Conservation (phyloP, 1,140 invertebrate genomes). For the Brachionus rubens region DNA sequence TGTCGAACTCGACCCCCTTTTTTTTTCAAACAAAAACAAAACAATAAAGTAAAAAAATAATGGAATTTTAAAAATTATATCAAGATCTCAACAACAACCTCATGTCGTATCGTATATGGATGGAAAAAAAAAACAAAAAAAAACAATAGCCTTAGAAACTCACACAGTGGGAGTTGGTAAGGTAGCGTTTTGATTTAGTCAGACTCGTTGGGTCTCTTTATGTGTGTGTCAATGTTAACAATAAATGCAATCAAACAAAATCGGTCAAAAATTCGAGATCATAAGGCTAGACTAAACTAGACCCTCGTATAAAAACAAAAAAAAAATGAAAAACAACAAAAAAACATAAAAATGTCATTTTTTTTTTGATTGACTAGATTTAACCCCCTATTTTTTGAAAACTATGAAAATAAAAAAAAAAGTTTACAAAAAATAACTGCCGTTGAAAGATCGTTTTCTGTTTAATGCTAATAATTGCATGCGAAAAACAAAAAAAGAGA, state of each 20-base stretch:
- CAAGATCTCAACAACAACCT: not conserved
- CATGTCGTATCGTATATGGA: not conserved
- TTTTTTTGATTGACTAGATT: slow-evolving; percentile 36
- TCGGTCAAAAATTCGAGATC: slow-evolving; percentile 19
- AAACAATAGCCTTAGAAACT: not conserved
- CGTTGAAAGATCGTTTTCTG: slow-evolving; percentile 9
- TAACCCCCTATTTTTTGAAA: slow-evolving; percentile 8
- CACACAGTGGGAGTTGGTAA: too few species aligned
- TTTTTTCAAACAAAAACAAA: too few species aligned
- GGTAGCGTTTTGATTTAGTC: too few species aligned
- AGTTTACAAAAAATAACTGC: too few species aligned
- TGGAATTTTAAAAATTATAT: slow-evolving; percentile 13
- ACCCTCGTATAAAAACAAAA: too few species aligned
- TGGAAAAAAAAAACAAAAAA: slow-evolving; percentile 23
- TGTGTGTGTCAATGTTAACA: too few species aligned
- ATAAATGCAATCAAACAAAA: slow-evolving; percentile 12
- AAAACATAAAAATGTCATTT: slow-evolving; percentile 36
- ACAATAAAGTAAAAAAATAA: too few species aligned
- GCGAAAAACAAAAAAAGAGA: slow-evolving; percentile 9
- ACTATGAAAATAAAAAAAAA: too few species aligned
- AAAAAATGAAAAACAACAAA: not conserved
- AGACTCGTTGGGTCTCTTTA: too few species aligned
- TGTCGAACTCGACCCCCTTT: not conserved
- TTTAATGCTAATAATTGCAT: not conserved
- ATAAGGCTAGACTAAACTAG: slow-evolving; percentile 13